phyloP scores from a whole-genome alignment of 2,888 invertebrate genomes.

The Isoperla grammatica region DNA sequence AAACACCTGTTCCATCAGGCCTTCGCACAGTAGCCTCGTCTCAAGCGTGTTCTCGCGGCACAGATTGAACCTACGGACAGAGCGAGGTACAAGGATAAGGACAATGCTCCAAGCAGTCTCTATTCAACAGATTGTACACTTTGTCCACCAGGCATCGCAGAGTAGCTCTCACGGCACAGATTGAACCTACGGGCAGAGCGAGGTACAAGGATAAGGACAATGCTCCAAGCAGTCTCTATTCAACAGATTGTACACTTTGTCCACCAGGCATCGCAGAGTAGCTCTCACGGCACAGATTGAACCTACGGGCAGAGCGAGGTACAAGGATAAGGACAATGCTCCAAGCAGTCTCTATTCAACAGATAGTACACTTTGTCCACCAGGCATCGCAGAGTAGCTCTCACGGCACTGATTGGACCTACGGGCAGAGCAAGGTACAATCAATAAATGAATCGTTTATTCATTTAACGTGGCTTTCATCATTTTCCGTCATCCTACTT shows the following conservation, averaged over 20 bases:
- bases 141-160: conserved; percentile 56
- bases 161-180: conserved; percentile 35
- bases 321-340: neutral
- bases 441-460: too few species aligned
- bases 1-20: conserved; percentile 53
- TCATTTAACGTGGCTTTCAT: too few species aligned
- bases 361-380: conserved; percentile 56
- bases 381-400: conserved; percentile 50
- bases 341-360: neutral
- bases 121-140: conserved; percentile 45
- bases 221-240: neutral
- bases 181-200: conserved; percentile 36
- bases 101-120: neutral
- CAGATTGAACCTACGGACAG: conserved; percentile 37
- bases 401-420: conserved; percentile 39
- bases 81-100: neutral
- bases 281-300: conserved; percentile 37
- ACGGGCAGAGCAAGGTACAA: conserved; percentile 16
- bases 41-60: conserved; percentile 43
- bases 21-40: conserved; percentile 54
- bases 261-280: conserved; percentile 52
- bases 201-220: conserved; percentile 1
- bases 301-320: conserved; percentile 32
- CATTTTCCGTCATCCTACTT: too few species aligned
- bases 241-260: conserved; percentile 51